phyloP scores from a whole-genome alignment of 1,140 invertebrate genomes.

The Tetramorium parvispinum region DNA sequence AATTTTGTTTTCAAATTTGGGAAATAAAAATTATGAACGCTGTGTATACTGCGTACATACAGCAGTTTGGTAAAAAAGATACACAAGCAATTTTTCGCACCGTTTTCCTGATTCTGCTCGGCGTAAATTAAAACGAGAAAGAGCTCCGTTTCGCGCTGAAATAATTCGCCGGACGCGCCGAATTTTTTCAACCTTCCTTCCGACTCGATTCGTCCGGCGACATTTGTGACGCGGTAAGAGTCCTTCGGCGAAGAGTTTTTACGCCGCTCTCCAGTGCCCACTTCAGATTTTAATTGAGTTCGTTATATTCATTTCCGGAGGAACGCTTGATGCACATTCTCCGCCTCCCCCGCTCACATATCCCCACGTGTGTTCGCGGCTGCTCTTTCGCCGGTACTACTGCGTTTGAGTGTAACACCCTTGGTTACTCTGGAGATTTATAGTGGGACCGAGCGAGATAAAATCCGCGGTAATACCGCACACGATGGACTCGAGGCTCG shows the following conservation, averaged over 20 bases:
- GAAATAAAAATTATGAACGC: background rate
- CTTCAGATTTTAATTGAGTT: conserved; percentile 68
- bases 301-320: conserved; percentile 68
- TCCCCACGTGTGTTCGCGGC: background rate
- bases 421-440: conserved; percentile 66
- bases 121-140: background rate
- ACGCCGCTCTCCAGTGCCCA: conserved; percentile 58
- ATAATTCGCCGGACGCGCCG: conserved; percentile 40
- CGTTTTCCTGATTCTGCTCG: background rate
- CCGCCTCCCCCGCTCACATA: background rate
- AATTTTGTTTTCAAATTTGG: background rate
- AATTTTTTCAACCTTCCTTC: conserved; percentile 52
- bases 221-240: conserved; percentile 57
- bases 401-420: conserved; percentile 68
- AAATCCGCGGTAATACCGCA: conserved; percentile 66
- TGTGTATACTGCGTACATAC: no score
- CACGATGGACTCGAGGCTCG: conserved; percentile 17
- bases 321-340: conserved; percentile 43
- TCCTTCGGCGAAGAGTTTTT: conserved; percentile 52
- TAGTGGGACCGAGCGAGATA: conserved; percentile 64
- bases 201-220: conserved; percentile 46
- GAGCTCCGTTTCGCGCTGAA: background rate
- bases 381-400: conserved; percentile 32
- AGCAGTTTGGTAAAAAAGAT: background rate
- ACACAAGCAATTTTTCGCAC: background rate